Evolutionary conservation across 2,888 invertebrate genomes (phyloP), one percentile per base, ranked within the genome.

Genomic region (Rhorus exstirpatorius): DNA sequence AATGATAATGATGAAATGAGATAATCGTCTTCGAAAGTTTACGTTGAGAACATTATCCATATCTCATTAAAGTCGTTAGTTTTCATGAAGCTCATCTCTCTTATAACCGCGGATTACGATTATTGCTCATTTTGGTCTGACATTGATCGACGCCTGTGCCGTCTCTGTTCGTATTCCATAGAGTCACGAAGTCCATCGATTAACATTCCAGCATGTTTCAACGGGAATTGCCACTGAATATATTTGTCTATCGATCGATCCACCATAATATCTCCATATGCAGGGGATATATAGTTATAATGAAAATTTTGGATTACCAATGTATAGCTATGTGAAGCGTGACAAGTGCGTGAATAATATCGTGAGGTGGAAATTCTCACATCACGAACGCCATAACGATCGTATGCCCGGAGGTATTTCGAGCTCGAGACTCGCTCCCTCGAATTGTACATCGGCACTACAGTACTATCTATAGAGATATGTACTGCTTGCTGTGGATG

Each of bases 271-370:
- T 53, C 14, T 41, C n/a, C 6, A 24, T 24, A 10, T n/a, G n/a
- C n/a, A n/a, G n/a, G n/a, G n/a, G n/a, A n/a, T n/a, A n/a, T n/a
- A 19, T 26, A 14, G 24, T 21, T 10, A 70, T 21, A 12, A 41
- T 35, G 24, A n/a, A 53, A 55, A 70, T 24, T 38, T 24, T 21
- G 26, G 31, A 31, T 53, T 49, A 38, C 10, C 63, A 63, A 41
- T 17, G 19, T 53, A 26, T 51, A 41, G 53, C 41, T n/a, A 63
- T n/a, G 38, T 26, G 21, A 53, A 61, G 63, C 38, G 10, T 26
- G 74, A 74, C 74, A 74, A 74, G 74, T 74, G 74, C 53, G 8
- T 14, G 24, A 53, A 63, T 53, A 74, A 74, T 63, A 63, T 19
- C 46, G 10, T 41, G 51, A 12, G 1, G 41, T 49, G 8, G 38